These are phyloP conservation scores for Esox lucius DNA, from an alignment of 2,797 vertebrate species.

Conservation along the genomic window DNA sequence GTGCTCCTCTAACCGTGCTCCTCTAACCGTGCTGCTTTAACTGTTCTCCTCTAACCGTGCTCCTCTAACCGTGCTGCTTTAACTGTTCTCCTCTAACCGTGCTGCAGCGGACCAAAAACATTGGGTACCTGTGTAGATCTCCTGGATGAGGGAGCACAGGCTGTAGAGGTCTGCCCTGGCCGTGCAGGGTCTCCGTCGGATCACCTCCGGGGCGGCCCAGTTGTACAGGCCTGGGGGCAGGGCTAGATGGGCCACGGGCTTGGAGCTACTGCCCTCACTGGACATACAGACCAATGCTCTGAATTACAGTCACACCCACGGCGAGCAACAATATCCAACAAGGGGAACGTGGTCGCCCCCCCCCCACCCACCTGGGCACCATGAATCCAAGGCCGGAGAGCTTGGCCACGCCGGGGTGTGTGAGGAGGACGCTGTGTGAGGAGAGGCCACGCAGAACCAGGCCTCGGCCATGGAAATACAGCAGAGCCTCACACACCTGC, in stretches of 20 bases:
- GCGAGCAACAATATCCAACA: too few relatives aligned
- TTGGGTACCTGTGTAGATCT: conserved; percentile 68
- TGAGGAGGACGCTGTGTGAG: conserved; percentile 71
- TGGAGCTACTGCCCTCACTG: conserved; percentile 1
- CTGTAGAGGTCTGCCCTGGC: conserved; percentile 74
- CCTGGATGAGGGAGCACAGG: conserved; percentile 69
- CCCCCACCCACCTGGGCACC: conserved; percentile 53
- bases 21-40: too few relatives aligned
- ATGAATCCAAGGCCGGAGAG: conserved; percentile 70
- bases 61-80: too few relatives aligned
- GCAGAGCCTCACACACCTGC: conserved; percentile 72
- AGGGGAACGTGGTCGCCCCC: neutral
- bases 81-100: neutral
- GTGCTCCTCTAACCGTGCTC: too few relatives aligned
- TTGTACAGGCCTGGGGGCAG: conserved; percentile 63
- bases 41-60: too few relatives aligned
- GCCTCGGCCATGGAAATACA: conserved; percentile 64
- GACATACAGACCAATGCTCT: neutral
- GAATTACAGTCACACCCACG: too few relatives aligned
- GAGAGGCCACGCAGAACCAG: conserved; percentile 68
- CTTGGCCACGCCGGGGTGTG: conserved; percentile 65
- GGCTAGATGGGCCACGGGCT: conserved; percentile 20
- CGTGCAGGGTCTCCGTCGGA: conserved; percentile 51
- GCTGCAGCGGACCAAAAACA: neutral
- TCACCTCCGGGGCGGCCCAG: conserved; percentile 74